Evolutionary conservation across 2,797 vertebrate species (phyloP).

Genomic region (Typhlichthys eigenmanni): DNA sequence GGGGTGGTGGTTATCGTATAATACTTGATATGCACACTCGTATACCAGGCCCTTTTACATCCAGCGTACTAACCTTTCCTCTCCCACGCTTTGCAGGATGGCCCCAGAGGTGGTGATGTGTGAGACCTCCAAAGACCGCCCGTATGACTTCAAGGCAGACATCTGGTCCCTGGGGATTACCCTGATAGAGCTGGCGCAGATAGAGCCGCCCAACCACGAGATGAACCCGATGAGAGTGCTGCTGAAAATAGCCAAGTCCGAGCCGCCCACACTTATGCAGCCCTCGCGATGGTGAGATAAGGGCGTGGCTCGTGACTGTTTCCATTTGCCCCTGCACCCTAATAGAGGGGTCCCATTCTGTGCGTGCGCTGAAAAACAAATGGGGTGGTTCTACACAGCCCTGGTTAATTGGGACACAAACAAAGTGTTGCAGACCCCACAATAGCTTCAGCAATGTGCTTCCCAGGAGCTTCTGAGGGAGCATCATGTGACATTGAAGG

Average conservation of each 20-base stretch:
- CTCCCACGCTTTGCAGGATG: conserved; percentile 84
- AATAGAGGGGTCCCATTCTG: conserved; percentile 23
- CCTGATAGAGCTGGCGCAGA: conserved; percentile 97
- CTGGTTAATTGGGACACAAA: too few species aligned
- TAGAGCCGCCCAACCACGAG: conserved; percentile 98
- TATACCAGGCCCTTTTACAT: background rate
- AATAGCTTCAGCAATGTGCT: too few species aligned
- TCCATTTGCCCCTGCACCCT: conserved; percentile 2
- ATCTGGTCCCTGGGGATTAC: conserved; percentile 98
- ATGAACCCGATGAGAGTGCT: conserved; percentile 98
- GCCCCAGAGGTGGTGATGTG: conserved; percentile 99
- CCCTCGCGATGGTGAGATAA: conserved; percentile 90
- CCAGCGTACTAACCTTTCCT: background rate
- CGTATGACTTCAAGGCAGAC: conserved; percentile 98
- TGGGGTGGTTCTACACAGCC: too few species aligned
- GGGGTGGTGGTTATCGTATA: too few species aligned
- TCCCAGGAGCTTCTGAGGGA: too few species aligned
- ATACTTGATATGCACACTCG: background rate
- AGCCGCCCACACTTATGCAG: conserved; percentile 91
- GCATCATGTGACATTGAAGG: too few species aligned
- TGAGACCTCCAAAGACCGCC: conserved; percentile 97
- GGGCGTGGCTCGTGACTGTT: conserved; percentile 38
- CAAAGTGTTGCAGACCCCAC: too few species aligned
- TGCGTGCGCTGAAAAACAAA: too few species aligned
- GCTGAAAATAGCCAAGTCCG: conserved; percentile 98